Conservation (phyloP, 2,797 vertebrate genomes). For the Dendrocincla fuliginosa region DNA sequence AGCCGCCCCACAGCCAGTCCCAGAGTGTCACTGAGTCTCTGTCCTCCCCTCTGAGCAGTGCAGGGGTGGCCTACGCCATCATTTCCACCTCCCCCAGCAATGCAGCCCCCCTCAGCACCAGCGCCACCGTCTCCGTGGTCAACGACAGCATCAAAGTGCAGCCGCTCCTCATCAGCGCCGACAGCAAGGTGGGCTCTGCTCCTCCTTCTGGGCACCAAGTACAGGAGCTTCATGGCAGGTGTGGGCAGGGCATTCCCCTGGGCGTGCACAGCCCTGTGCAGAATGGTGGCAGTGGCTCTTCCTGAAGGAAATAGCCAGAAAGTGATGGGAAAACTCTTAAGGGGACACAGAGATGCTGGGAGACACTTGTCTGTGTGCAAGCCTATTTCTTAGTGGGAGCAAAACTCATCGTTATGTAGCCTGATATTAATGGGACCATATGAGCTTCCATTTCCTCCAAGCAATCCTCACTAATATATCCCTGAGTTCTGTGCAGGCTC, state of each 20-base stretch:
- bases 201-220: too few species aligned
- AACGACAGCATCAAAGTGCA: constrained; percentile 88
- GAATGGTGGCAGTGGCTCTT: neutral
- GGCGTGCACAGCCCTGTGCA: neutral
- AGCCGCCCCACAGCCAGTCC: constrained; percentile 74
- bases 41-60: constrained; percentile 76
- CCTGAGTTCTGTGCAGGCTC: neutral
- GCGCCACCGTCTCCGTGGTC: constrained; percentile 78
- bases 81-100: constrained; percentile 88
- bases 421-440: neutral
- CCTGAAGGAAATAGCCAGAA: neutral
- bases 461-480: neutral
- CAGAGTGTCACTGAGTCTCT: constrained; percentile 65
- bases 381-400: neutral
- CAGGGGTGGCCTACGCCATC: constrained; percentile 94
- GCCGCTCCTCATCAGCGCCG: constrained; percentile 85
- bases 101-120: constrained; percentile 73
- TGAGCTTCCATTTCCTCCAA: neutral
- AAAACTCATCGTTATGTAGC: neutral
- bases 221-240: too few species aligned
- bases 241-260: neutral
- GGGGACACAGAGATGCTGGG: neutral
- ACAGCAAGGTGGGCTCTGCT: constrained; percentile 80
- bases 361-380: neutral
- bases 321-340: neutral